Evolutionary conservation across 2,797 vertebrate species (phyloP), one percentile per base, ranked within the genome.

Genomic region (Tapera naevia): DNA sequence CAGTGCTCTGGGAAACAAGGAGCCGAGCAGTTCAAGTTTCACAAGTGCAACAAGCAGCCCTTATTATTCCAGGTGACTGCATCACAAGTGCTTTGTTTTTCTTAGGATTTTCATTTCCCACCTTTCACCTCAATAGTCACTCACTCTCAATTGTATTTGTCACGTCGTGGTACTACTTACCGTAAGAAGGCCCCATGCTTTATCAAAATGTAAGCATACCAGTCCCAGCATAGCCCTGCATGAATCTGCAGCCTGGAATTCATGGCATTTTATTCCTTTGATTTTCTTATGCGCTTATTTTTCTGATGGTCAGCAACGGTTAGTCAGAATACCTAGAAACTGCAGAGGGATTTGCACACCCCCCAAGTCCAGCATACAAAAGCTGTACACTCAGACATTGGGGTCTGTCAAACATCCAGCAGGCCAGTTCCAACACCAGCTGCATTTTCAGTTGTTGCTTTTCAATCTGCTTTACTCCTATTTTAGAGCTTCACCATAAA

Each of bases 371-470:
- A 75, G 58, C 81, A 9, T 1, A 27, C 37, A 35, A 6, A 67
- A 69, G 32, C 1, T 57, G 69, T n/a, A 79, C 88, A 33, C 64
- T 25, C 22, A 78, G 78, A 37, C 89, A 73, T 5, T 1, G 3
- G 80, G 67, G 71, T 66, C 80, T 60, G 60, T 73, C 91, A 88
- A 86, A 61, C 69, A 54, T 13, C 50, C 86, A 78, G 71, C 67
- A 62, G 1, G 3, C 30, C 1, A 0, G 43, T 85, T 58, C 39
- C 0, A 83, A 64, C 73, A 80, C 86, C 91, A 95, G 89, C 91
- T 96, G 95, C 93, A 18, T 17, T 11, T 75, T 94, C 95, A 96
- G 92, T 96, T 96, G 94, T 58, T 93, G 80, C 93, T 94, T 94
- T 95, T 94, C 93, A 94, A 75, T 94, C 93, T 86, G 76, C 66